Conservation (phyloP, 2,888 invertebrate genomes). For the Halictus ligatus region DNA sequence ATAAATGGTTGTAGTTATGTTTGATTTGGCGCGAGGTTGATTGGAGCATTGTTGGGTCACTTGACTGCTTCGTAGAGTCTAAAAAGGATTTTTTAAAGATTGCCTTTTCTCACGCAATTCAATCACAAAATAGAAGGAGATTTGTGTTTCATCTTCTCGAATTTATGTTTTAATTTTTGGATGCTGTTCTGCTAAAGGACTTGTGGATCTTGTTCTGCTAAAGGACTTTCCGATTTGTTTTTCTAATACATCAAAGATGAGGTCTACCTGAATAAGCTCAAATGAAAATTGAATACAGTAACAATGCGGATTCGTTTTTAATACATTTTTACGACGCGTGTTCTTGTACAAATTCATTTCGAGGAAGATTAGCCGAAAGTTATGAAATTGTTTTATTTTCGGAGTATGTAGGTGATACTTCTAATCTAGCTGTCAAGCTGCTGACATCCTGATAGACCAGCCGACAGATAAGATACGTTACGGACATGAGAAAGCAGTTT, state of each 20-base stretch:
- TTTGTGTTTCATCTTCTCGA: too few relatives aligned
- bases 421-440: constrained; percentile 5
- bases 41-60: background rate
- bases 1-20: background rate
- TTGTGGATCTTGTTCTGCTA: too few relatives aligned
- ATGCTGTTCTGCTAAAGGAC: too few relatives aligned
- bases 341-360: background rate
- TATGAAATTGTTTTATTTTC: constrained; percentile 6
- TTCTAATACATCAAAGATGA: too few relatives aligned
- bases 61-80: background rate
- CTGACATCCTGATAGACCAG: background rate
- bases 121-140: too few relatives aligned
- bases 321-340: background rate
- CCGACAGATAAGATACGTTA: constrained; percentile 1
- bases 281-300: too few relatives aligned
- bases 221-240: too few relatives aligned
- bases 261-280: too few relatives aligned
- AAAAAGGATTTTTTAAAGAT: too few relatives aligned
- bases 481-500: background rate
- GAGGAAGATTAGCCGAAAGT: background rate
- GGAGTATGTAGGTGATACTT: constrained; percentile 6
- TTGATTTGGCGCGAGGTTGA: background rate
- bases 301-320: background rate
- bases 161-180: too few relatives aligned
- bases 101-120: too few relatives aligned